Evolutionary conservation across 2,888 invertebrate genomes (phyloP), one percentile per base, ranked within the genome.

Genomic region (Nephrotoma appendiculata): DNA sequence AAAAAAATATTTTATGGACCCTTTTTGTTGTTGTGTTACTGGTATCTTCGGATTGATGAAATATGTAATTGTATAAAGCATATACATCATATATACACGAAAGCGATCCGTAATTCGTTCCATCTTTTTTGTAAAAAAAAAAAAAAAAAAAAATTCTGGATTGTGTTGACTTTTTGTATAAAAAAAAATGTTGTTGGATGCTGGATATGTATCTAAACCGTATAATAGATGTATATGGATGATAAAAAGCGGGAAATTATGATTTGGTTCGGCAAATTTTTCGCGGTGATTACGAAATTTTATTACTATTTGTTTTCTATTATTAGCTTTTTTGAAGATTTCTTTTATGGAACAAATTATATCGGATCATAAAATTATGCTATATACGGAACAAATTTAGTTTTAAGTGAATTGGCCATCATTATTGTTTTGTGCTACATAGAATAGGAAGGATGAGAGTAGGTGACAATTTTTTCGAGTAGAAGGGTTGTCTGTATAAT

Each of bases 181-280:
- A 52, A 15, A 52, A n/a, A 52, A 6, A 52, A 4, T 52, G n/a
- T 71, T 71, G 31, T 71, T 71, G 31, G 6, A 71, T 31, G 42
- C 43, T 84, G 42, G 31, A 41, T 42, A 42, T 42, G 42, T 71
- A 31, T 71, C 71, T 31, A 31, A 6, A 71, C 7, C 3, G 7
- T 42, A 42, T 42, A 31, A 84, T 15, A 84, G 15, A 42, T 42
- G 15, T 5, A 15, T 5, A 15, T 48, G n/a, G n/a, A 48, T 12
- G 48, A 48, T 9, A 41, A 19, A 84, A 42, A 84, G n/a, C 85
- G 85, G 85, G 85, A 85, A 85, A 85, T 85, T 85, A 9, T 44
- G 31, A 85, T 85, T 85, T n/a, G 19, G 11, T 85, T 44, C 85
- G 71, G 85, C 85, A 85, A 44, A 85, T 85, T 85, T 85, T 85